These are phyloP conservation scores for Nothobranchius furzeri DNA, from an alignment of 2,113 vertebrate genomes.

Conservation along the genomic window DNA sequence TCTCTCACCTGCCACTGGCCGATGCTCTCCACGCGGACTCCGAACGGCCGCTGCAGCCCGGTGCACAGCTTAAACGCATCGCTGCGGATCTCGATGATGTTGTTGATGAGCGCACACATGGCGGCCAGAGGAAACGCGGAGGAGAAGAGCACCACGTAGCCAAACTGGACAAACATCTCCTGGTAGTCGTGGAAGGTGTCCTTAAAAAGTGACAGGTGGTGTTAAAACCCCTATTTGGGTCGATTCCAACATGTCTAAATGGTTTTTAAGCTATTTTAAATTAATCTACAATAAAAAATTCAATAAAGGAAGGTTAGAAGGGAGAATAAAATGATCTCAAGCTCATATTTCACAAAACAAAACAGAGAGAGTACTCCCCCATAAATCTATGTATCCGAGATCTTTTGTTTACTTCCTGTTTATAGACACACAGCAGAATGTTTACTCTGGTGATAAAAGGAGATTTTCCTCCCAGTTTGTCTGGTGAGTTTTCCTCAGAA, in stretches of 20 bases:
- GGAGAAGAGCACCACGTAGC: conserved; percentile 97
- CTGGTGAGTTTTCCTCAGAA: too few relatives aligned
- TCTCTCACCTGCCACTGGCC: conserved; percentile 93
- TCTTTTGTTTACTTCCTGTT: too few relatives aligned
- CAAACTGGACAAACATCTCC: conserved; percentile 99
- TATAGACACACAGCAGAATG: too few relatives aligned
- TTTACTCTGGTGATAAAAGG: too few relatives aligned
- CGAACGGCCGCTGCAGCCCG: conserved; percentile 92
- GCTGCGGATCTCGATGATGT: conserved; percentile 95
- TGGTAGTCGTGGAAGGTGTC: conserved; percentile 98
- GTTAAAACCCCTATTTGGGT: background rate
- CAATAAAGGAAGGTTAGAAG: background rate
- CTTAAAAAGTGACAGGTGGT: conserved; percentile 65
- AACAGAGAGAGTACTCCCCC: too few relatives aligned
- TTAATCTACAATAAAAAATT: too few relatives aligned
- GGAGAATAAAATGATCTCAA: background rate
- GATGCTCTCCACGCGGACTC: conserved; percentile 89
- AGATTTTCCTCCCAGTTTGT: too few relatives aligned
- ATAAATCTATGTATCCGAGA: too few relatives aligned
- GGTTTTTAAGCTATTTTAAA: too few relatives aligned
- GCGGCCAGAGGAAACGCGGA: conserved; percentile 95
- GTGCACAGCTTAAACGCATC: conserved; percentile 97
- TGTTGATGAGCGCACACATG: conserved; percentile 94
- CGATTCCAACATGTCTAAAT: too few relatives aligned
- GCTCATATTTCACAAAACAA: background rate